Base-by-base conservation (phyloP, 1,140 invertebrate species). In the Zaprionus davidi region DNA sequence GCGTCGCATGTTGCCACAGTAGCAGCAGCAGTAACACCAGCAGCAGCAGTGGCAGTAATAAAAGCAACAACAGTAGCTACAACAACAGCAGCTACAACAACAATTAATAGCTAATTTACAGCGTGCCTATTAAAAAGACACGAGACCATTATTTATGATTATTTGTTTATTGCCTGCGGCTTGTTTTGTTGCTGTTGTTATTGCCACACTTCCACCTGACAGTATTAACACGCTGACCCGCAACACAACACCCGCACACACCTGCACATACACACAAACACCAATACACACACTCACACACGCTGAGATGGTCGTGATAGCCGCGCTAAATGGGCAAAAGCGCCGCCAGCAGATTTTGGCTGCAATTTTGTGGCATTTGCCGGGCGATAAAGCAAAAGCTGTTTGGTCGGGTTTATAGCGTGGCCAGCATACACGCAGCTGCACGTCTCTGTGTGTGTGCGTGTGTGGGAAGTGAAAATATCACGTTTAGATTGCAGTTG, bases 71-170 rank as follows among this genome's bases (percentile, higher is more conserved):
- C 20, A 22, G 20, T 24, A 9, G 11, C 46, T 24, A 51, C 46
- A 51, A 51, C 46, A 51, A 51, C 46, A 22, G 46, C 20, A 15
- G 46, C 46, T 49, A 22, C 17, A 49, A 49, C 46, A 51, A 51
- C 82, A 87, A 87, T 87, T 87, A 88, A 88, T 88, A 69, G 81
- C 81, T 87, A 87, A 87, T 87, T 88, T 88, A 83, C 77, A 87
- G 78, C 55, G 28, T 44, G 41, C 31, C 79, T 84, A 71, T 87
- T 87, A 80, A 83, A 87, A 87, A 87, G 41, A 46, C 41, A 46
- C 71, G 65, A 41, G 51, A 49, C 87, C 84, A 88, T 87, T 88
- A 88, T 88, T 87, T 88, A 87, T 88, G 84, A 84, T 88, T 87
- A 84, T 87, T 87, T 88, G 84, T 87, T 88, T 87, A 88, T 87